Evolutionary conservation across 2,797 vertebrate genomes (phyloP).

Genomic region (Syngnathus acus): DNA sequence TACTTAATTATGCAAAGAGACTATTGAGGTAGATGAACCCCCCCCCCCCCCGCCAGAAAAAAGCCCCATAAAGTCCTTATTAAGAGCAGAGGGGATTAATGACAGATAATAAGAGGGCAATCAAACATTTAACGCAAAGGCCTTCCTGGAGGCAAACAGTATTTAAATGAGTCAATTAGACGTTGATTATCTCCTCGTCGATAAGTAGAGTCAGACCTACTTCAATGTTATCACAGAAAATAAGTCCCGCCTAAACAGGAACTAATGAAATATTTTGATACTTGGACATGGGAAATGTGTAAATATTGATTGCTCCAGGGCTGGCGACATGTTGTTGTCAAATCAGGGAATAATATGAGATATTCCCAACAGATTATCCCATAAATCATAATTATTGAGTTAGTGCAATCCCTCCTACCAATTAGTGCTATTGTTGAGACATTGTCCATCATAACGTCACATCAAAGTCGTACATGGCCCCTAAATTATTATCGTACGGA

Average conservation of each 20-base stretch:
- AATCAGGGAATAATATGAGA: slow-evolving; percentile 64
- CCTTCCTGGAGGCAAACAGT: slow-evolving; percentile 96
- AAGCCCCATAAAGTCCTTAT: slow-evolving; percentile 99
- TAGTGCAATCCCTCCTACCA: slow-evolving; percentile 77
- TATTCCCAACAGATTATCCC: slow-evolving; percentile 71
- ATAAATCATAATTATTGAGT: slow-evolving; percentile 89
- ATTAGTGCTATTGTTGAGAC: slow-evolving; percentile 76
- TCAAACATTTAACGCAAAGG: slow-evolving; percentile 99
- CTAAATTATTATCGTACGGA: slow-evolving; percentile 29
- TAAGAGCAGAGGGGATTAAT: slow-evolving; percentile 98
- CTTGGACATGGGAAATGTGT: slow-evolving; percentile 60
- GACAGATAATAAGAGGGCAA: slow-evolving; percentile 99
- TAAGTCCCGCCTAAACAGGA: slow-evolving; percentile 69
- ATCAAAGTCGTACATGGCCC: slow-evolving; percentile 19
- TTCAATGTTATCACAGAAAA: slow-evolving; percentile 62
- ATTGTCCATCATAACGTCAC: slow-evolving; percentile 30
- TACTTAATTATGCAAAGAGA: slow-evolving; percentile 97
- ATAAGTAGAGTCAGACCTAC: slow-evolving; percentile 66
- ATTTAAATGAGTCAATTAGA: slow-evolving; percentile 99
- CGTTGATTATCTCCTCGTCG: slow-evolving; percentile 91
- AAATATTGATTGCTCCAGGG: slow-evolving; percentile 63
- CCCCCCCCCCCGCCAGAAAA: slow-evolving; percentile 66
- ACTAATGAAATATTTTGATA: slow-evolving; percentile 83
- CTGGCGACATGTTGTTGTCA: slow-evolving; percentile 55
- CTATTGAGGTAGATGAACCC: slow-evolving; percentile 81